Base-by-base conservation (phyloP, 2,888 invertebrate genomes). In the Aricia artaxerxes region DNA sequence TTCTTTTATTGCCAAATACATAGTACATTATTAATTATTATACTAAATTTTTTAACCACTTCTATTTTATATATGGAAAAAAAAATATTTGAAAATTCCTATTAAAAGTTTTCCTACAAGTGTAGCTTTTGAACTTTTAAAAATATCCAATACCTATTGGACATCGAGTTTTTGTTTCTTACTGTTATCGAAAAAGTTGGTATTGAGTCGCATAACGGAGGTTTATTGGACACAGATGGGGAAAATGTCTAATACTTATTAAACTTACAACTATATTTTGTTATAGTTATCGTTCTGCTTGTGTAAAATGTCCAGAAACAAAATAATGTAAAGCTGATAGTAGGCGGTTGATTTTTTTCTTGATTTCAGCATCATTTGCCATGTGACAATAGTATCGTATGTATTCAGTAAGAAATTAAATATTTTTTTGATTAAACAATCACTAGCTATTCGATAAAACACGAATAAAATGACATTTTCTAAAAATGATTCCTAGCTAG, bases 181-280 rank as follows among this genome's bases (percentile, higher is more conserved):
- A 84, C 82, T 83, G 82, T 85, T 85, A 84, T 85, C 83, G 84
- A 83, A 84, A 85, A 85, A 85, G 82, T 85, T 84, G 73, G 79
- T 72, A 75, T 76, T 73, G 77, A 76, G 79, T 78, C 79, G 81
- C 80, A 81, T 83, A 82, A 84, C 82, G 81, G 81, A 83, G 81
- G 81, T 82, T 83, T 82, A 82, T 84, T 82, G 81, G 81, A 80
- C 81, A 82, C 80, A 81, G 81, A 82, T 81, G 80, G 82, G 80
- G 64, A 35, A 44, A 76, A 79, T 75, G 73, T 53, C 81, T 73
- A 75, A 73, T 80, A 80, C 77, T 80, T 78, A 80, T 79, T 35
- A 80, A 81, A 79, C 77, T 80, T 61, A 80, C 73, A 79, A 60
- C 35, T 64, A 69, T 64, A 69, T 78, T 78, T 73, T 73, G 75